Evolutionary conservation across 1,140 invertebrate genomes (phyloP).

Genomic region (Lepidurus apus): DNA sequence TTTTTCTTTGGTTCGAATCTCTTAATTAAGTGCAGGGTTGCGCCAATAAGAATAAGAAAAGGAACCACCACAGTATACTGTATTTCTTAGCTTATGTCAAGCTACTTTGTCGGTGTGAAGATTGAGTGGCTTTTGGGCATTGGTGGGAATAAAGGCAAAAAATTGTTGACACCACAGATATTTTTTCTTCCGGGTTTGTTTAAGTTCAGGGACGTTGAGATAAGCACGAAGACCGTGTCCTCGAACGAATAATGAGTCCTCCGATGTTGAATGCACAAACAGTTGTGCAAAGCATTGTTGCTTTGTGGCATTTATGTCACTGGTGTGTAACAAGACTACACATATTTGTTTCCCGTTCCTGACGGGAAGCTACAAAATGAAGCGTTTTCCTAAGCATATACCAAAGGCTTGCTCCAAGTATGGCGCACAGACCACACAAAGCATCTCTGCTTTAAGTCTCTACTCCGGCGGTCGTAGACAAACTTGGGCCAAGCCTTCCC

Average conservation of each 20-base stretch:
- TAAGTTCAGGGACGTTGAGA: background rate
- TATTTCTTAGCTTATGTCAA: no score
- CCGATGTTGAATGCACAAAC: slow-evolving; percentile 11
- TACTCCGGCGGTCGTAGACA: no score
- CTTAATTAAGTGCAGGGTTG: no score
- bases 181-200: background rate
- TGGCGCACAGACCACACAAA: background rate
- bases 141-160: no score
- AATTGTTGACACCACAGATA: no score
- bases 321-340: background rate
- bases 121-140: no score
- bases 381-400: background rate
- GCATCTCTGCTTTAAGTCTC: background rate
- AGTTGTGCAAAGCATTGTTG: background rate
- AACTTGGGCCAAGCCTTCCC: no score
- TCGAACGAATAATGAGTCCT: background rate
- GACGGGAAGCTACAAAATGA: background rate
- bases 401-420: background rate
- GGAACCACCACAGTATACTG: no score
- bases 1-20: background rate
- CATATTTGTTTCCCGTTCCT: background rate
- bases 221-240: background rate
- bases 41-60: no score
- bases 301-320: background rate
- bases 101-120: no score